Evolutionary conservation across 2,797 vertebrate species (phyloP).

Genomic region (Mormyrus hasselquistii): DNA sequence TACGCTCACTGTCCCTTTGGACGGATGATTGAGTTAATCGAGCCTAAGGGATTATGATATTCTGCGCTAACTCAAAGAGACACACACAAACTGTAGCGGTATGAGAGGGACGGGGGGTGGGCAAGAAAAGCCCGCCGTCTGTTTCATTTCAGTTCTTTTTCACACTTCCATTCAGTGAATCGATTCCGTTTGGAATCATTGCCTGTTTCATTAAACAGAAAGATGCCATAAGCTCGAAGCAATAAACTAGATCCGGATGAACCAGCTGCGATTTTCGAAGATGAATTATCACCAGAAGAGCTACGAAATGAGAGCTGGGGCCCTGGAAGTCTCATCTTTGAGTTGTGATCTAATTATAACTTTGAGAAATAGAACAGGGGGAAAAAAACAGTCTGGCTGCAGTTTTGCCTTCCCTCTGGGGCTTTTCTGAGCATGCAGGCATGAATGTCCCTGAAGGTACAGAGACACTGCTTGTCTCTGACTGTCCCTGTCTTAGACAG

Average conservation of each 20-base stretch:
- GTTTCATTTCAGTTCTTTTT: background rate
- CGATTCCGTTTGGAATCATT: background rate
- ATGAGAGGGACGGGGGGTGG: background rate
- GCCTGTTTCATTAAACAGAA: background rate
- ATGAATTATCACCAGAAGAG: conserved; percentile 3
- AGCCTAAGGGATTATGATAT: background rate
- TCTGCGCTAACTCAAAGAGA: background rate
- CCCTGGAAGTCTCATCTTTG: background rate
- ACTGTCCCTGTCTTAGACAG: background rate
- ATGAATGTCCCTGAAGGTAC: background rate
- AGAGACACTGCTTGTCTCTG: background rate
- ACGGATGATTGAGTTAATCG: background rate
- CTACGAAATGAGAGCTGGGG: background rate
- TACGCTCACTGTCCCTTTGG: background rate
- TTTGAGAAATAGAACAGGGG: background rate
- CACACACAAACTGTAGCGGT: background rate
- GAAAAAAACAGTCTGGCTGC: background rate
- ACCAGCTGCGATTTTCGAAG: background rate
- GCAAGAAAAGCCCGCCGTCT: background rate
- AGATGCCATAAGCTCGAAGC: background rate
- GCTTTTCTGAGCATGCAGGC: background rate
- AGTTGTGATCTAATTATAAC: conserved; percentile 10
- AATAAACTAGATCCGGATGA: background rate
- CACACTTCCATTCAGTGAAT: conserved; percentile 5
- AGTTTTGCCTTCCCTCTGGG: background rate